phyloP scores from a whole-genome alignment of 2,888 invertebrate genomes.

The Pomacea canaliculata region DNA sequence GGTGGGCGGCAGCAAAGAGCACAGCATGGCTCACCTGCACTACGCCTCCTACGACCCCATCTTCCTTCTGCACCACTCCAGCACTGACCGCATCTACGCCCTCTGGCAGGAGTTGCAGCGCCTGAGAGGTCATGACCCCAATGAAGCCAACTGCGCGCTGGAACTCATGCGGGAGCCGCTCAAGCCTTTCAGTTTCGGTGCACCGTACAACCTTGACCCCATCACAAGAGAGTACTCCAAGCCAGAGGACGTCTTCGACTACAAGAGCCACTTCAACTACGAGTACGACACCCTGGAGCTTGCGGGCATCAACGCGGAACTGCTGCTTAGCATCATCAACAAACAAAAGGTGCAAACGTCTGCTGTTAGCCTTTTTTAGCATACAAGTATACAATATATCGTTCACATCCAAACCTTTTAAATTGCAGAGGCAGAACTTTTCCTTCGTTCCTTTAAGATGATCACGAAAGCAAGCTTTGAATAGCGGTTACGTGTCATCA shows the following conservation, averaged over 20 bases:
- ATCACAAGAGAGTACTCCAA: constrained; percentile 35
- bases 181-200: constrained; percentile 42
- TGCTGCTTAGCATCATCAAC: constrained; percentile 31
- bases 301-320: constrained; percentile 40
- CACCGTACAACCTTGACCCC: constrained; percentile 40
- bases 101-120: constrained; percentile 41
- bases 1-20: constrained; percentile 35
- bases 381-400: too few species aligned
- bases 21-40: constrained; percentile 39
- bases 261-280: constrained; percentile 36
- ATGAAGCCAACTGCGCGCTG: constrained; percentile 40
- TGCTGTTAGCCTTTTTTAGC: too few species aligned
- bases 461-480: background rate
- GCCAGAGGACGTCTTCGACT: constrained; percentile 40
- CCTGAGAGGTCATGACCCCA: constrained; percentile 35
- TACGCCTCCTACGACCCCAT: constrained; percentile 42
- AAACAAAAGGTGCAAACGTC: constrained; percentile 16
- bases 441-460: background rate
- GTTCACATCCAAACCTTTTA: too few species aligned
- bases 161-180: constrained; percentile 39
- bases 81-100: constrained; percentile 41
- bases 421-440: background rate
- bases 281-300: constrained; percentile 39
- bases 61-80: constrained; percentile 41
- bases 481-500: background rate